Evolutionary conservation across 2,888 invertebrate species (phyloP), one percentile per base, ranked within the genome.

Genomic region (Mythimna impura): DNA sequence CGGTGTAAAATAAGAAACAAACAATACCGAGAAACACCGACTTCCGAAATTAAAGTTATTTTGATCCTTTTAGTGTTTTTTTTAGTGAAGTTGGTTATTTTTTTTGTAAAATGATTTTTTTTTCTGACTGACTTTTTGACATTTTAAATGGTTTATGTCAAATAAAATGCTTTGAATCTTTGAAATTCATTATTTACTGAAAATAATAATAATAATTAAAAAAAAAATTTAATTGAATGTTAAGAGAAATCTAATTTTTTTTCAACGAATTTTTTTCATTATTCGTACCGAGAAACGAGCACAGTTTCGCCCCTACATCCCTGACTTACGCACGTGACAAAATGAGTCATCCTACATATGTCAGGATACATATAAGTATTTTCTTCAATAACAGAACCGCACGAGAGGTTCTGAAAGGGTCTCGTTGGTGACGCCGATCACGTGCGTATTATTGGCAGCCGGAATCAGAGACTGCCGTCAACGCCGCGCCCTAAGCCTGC

Each of bases 381-480:
- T 91, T 90, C 90, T 91, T 91, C 91, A 91, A 90, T 92, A 92
- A 91, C 88, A 86, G 83, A 85, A 85, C 83, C 82, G 76, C 84
- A 83, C 81, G 86, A 87, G 89, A 85, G 87, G 87, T 79, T 88
- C 88, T 86, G 83, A 85, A 88, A 87, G 86, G 87, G 86, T 72
- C 78, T 82, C 78, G 86, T 89, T 90, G 84, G 58, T 64, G 80
- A 94, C 88, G 90, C 93, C 78, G 88, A 87, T 92, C 94, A 94
- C 94, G 95, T 94, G 90, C 94, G 92, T 91, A 93, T 94, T 94
- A 95, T 94, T 94, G 95, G 93, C 94, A 93, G 90, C 89, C 89
- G 91, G 93, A 93, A 92, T 93, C 93, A 93, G 92, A 90, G 89
- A 89, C 90, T 88, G 89, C 86, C 91, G 91, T 92, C 93, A 91